Conservation (phyloP, 2,888 invertebrate genomes). For the Drosophila borborema region DNA sequence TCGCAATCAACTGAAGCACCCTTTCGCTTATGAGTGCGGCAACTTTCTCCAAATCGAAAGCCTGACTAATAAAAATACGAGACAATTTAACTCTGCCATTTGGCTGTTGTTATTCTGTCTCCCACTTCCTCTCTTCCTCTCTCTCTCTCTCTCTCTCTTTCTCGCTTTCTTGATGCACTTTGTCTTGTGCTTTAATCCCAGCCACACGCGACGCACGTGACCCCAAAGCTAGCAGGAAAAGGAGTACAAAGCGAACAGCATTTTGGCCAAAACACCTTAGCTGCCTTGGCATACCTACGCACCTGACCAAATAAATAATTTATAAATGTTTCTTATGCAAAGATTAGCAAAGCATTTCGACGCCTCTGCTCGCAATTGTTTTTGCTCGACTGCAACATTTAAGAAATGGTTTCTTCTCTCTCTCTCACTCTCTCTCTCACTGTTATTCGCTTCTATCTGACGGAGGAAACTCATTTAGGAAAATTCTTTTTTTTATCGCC, state of each 20-base stretch:
- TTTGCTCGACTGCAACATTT: slow-evolving; percentile 6
- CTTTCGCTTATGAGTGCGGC: slow-evolving; percentile 29
- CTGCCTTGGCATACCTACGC: slow-evolving; percentile 4
- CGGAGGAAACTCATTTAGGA: slow-evolving; percentile 63
- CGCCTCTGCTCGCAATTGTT: slow-evolving; percentile 21
- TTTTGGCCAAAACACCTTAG: slow-evolving; percentile 9
- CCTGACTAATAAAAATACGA: slow-evolving; percentile 59
- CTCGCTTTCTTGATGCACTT: slow-evolving; percentile 12
- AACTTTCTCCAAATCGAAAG: slow-evolving; percentile 12
- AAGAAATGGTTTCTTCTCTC: neutral
- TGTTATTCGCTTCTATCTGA: neutral
- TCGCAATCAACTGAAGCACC: slow-evolving; percentile 50
- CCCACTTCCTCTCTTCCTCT: neutral
- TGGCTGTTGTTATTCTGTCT: slow-evolving; percentile 1
- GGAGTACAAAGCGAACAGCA: slow-evolving; percentile 9
- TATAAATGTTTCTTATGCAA: slow-evolving; percentile 60
- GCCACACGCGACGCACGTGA: slow-evolving; percentile 34
- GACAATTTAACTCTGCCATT: slow-evolving; percentile 63
- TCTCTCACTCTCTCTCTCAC: neutral
- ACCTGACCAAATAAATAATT: slow-evolving; percentile 53
- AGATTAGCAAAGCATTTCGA: slow-evolving; percentile 64
- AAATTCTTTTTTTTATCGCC: slow-evolving; percentile 57
- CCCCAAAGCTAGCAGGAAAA: slow-evolving; percentile 16
- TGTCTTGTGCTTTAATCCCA: slow-evolving; percentile 49
- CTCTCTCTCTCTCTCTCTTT: neutral